phyloP scores from a whole-genome alignment of 2,113 vertebrate genomes.

The Toxotes chatareus region DNA sequence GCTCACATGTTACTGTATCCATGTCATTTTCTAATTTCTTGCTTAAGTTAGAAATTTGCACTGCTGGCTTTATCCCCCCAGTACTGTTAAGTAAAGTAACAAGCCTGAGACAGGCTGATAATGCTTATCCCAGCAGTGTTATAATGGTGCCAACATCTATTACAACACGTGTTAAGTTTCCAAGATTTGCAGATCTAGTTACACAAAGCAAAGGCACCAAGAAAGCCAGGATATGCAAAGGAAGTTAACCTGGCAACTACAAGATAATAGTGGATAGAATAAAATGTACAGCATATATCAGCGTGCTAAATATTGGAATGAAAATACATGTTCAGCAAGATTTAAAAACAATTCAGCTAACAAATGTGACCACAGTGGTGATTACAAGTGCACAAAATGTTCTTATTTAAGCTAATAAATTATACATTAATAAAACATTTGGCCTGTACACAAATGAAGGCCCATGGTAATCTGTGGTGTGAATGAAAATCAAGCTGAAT shows the following conservation, averaged over 20 bases:
- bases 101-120: neutral
- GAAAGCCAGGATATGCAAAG: neutral
- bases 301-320: neutral
- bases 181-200: neutral
- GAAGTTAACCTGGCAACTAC: neutral
- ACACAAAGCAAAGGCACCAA: neutral
- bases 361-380: neutral
- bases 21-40: neutral
- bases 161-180: neutral
- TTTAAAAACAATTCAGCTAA: neutral
- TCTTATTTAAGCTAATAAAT: slow-evolving; percentile 32
- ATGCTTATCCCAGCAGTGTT: neutral
- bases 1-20: neutral
- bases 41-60: neutral
- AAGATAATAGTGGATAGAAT: neutral
- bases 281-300: neutral
- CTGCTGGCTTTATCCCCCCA: neutral
- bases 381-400: slow-evolving; percentile 15
- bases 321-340: neutral
- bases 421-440: slow-evolving; percentile 39
- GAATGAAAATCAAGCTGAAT: slow-evolving; percentile 35
- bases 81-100: neutral
- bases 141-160: neutral
- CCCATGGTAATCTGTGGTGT: slow-evolving; percentile 26
- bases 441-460: slow-evolving; percentile 36